These are phyloP conservation scores for Bombus polaris DNA, from an alignment of 1,140 invertebrate species.

Conservation along the genomic window DNA sequence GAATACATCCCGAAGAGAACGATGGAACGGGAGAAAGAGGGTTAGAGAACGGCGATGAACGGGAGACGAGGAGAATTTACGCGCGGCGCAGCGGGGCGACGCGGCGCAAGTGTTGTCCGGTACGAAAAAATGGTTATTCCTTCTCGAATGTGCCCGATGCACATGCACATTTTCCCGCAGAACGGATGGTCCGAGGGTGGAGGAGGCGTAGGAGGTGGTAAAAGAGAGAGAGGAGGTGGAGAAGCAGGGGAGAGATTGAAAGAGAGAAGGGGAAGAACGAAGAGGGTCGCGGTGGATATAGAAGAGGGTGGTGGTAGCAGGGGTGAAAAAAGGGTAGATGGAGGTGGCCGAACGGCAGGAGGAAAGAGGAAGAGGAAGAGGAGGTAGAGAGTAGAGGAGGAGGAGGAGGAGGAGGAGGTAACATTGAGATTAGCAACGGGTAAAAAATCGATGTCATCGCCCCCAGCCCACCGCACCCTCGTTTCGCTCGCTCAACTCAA, in stretches of 20 bases:
- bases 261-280: conserved; percentile 20
- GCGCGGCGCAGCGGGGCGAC: conserved; percentile 44
- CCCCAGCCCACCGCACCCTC: conserved; percentile 66
- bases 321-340: conserved; percentile 50
- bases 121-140: conserved; percentile 75
- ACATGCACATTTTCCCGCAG: conserved; percentile 75
- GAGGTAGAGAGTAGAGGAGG: conserved; percentile 44
- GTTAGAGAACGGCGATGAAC: background rate
- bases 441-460: conserved; percentile 80
- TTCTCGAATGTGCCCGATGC: conserved; percentile 76
- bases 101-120: conserved; percentile 70
- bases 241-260: conserved; percentile 26
- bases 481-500: conserved; percentile 67
- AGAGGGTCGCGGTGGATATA: conserved; percentile 49
- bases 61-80: conserved; percentile 62
- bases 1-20: background rate
- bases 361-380: conserved; percentile 46
- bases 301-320: conserved; percentile 23
- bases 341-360: conserved; percentile 59
- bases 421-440: conserved; percentile 77
- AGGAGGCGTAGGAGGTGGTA: background rate
- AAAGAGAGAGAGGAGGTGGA: conserved; percentile 25
- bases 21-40: background rate
- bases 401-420: conserved; percentile 65
- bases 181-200: conserved; percentile 68